These are phyloP conservation scores for Furcifer pardalis DNA, from an alignment of 2,797 vertebrate species.

Conservation along the genomic window DNA sequence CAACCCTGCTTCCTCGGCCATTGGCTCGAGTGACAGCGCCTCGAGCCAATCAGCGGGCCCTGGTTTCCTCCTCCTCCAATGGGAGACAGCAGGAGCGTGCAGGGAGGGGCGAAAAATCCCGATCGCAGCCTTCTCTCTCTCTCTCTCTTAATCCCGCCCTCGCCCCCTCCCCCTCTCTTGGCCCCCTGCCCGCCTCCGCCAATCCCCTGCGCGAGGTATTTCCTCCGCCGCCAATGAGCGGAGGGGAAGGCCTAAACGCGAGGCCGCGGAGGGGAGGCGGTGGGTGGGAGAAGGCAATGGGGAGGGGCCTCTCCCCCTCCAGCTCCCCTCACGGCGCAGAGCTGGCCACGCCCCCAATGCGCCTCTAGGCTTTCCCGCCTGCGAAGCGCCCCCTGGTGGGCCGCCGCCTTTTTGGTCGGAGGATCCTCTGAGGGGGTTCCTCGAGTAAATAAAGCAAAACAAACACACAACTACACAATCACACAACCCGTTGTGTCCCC, in stretches of 20 bases:
- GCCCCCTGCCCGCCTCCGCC: neutral
- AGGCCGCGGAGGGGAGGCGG: neutral
- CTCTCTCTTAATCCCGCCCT: neutral
- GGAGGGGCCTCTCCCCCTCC: neutral
- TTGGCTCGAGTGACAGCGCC: neutral
- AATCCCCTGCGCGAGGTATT: neutral
- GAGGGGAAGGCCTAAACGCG: neutral
- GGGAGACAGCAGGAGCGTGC: neutral
- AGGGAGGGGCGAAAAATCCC: no score
- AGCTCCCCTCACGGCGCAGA: no score
- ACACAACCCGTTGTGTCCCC: no score
- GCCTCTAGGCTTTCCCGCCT: constrained; percentile 11
- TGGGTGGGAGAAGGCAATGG: no score
- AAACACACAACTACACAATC: no score
- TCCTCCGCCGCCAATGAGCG: neutral
- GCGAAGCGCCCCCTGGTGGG: neutral
- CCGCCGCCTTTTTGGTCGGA: no score
- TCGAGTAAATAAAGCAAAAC: no score
- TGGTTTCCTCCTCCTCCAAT: neutral
- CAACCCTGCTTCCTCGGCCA: neutral
- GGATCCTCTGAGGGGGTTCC: no score
- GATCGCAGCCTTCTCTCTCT: neutral
- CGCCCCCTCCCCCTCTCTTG: fast-evolving
- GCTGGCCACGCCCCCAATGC: neutral
- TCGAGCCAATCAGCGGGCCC: neutral